Percentiles rank a stretch among this genome's conserved stretches.
Conservation (phyloP, 2,797 vertebrate species). For the Fringilla coelebs region DNA sequence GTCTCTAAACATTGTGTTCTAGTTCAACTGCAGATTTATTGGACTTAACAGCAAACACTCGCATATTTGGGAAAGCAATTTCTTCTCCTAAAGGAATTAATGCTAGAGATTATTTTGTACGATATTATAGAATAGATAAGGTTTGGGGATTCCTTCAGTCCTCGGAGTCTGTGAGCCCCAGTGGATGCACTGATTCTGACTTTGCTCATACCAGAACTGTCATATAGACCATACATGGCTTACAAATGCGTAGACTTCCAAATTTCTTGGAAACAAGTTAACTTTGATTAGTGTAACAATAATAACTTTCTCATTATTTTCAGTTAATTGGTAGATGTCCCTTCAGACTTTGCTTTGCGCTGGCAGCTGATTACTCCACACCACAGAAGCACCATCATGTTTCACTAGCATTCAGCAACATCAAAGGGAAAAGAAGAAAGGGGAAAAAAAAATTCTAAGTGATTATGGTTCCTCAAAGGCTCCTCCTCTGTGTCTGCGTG, state of each 20-base stretch:
- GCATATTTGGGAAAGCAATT: neutral
- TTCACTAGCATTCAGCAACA: neutral
- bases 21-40: neutral
- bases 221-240: neutral
- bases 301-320: constrained; percentile 29
- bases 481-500: neutral
- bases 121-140: neutral
- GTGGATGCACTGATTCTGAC: neutral
- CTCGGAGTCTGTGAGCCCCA: neutral
- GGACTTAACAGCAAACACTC: neutral
- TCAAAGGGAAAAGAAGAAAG: neutral
- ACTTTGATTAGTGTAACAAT: neutral
- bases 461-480: neutral
- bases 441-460: rapidly evolving
- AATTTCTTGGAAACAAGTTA: neutral
- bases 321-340: constrained; percentile 33
- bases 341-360: neutral
- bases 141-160: neutral
- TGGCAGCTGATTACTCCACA: neutral
- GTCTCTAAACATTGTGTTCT: neutral
- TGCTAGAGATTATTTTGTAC: neutral
- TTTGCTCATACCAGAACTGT: neutral
- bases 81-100: neutral
- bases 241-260: neutral
- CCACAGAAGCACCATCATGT: neutral